Percentiles rank a stretch among this genome's conserved stretches.
Evolutionary conservation across 2,888 invertebrate species (phyloP).

Genomic region (Eucera pruinosa): DNA sequence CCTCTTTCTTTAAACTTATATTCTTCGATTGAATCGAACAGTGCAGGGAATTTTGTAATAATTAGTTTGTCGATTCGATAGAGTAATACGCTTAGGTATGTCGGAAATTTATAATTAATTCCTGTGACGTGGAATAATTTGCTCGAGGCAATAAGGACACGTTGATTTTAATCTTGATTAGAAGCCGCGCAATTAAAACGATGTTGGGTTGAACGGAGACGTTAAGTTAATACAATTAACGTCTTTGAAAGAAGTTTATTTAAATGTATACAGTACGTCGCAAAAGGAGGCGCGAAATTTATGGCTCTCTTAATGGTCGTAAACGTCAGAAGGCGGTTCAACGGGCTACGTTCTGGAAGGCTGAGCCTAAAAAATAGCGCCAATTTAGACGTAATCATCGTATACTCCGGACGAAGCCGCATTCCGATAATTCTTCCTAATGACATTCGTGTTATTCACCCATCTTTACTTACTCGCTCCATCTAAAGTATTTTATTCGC

Average conservation of each 20-base stretch:
- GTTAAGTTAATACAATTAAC: slow-evolving; percentile 39
- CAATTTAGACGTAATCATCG: slow-evolving; percentile 35
- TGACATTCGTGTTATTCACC: no score
- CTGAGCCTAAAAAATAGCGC: slow-evolving; percentile 38
- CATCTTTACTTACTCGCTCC: background rate
- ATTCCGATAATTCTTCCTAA: background rate
- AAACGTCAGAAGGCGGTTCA: slow-evolving; percentile 55
- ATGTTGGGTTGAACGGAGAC: slow-evolving; percentile 9
- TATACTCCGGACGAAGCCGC: background rate
- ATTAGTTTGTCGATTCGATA: no score
- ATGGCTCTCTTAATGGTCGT: slow-evolving; percentile 56
- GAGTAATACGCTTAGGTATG: no score
- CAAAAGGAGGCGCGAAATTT: slow-evolving; percentile 54
- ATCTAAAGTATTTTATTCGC: no score
- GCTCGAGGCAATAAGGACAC: no score
- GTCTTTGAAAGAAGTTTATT: slow-evolving; percentile 45
- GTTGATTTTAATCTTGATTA: no score
- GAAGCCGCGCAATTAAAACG: no score
- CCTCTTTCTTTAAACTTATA: background rate
- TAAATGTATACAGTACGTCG: slow-evolving; percentile 50
- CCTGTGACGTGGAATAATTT: no score
- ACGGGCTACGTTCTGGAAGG: slow-evolving; percentile 39
- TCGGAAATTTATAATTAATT: no score
- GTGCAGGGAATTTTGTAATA: no score
- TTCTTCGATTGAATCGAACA: background rate